phyloP scores from a whole-genome alignment of 1,140 invertebrate species.

The Atta cephalotes region DNA sequence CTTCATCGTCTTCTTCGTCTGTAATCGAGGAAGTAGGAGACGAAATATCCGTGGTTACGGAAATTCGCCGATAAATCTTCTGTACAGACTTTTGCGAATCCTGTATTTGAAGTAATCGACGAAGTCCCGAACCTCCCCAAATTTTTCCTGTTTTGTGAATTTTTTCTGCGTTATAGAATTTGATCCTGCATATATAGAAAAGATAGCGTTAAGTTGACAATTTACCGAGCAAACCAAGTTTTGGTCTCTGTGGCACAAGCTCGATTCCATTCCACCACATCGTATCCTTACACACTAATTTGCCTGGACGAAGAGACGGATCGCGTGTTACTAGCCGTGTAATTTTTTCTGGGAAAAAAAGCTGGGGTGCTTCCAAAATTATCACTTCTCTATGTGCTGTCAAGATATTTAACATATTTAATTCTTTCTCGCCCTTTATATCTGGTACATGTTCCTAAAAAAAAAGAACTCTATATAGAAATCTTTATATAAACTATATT shows the following conservation, averaged over 20 bases:
- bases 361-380: conserved; percentile 88
- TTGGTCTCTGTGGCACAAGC: conserved; percentile 87
- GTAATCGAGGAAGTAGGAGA: conserved; percentile 77
- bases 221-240: conserved; percentile 88
- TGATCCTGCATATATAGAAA: neutral
- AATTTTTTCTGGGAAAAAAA: conserved; percentile 90
- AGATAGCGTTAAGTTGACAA: conserved; percentile 35
- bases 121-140: conserved; percentile 81
- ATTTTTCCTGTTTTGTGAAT: conserved; percentile 79
- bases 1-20: conserved; percentile 78
- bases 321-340: conserved; percentile 88
- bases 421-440: conserved; percentile 87
- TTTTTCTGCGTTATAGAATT: neutral
- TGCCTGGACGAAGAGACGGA: conserved; percentile 81
- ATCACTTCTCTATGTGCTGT: conserved; percentile 87
- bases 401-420: conserved; percentile 87
- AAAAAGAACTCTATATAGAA: neutral
- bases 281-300: conserved; percentile 87
- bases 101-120: conserved; percentile 69
- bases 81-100: conserved; percentile 74
- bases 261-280: conserved; percentile 92
- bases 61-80: conserved; percentile 76
- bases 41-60: conserved; percentile 77
- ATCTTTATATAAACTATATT: conserved; percentile 2
- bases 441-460: conserved; percentile 88